Percentiles rank a stretch among this genome's conserved stretches.
Evolutionary conservation across 2,797 vertebrate species (phyloP).

Genomic region (Lagodon rhomboides): DNA sequence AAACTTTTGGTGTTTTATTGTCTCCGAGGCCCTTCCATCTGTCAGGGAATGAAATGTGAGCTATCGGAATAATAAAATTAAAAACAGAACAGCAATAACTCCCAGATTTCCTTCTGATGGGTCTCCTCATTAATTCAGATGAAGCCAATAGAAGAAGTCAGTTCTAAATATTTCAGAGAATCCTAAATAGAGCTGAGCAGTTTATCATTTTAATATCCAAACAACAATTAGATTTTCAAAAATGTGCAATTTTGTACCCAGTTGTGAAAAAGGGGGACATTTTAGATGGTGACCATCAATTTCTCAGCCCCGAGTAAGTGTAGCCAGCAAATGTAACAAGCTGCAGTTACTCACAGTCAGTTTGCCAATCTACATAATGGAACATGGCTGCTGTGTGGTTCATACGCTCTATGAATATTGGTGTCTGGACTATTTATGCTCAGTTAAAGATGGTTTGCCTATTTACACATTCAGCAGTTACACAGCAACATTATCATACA

Average conservation of each 20-base stretch:
- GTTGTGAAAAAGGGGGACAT: background rate
- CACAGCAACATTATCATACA: background rate
- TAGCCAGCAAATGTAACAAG: background rate
- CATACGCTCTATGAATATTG: too few species aligned
- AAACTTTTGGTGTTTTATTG: slow-evolving; percentile 36
- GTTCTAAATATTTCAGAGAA: background rate
- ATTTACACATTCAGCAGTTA: too few species aligned
- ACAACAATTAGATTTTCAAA: background rate
- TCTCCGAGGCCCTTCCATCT: slow-evolving; percentile 34
- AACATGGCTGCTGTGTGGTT: too few species aligned
- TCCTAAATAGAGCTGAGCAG: background rate
- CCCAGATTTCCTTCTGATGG: background rate
- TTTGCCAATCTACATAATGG: too few species aligned
- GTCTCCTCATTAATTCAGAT: background rate
- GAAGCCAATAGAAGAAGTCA: background rate
- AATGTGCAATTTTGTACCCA: background rate
- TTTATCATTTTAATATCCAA: background rate
- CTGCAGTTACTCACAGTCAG: too few species aligned
- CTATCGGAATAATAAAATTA: slow-evolving; percentile 24
- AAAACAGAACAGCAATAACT: slow-evolving; percentile 15
- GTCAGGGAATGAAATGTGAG: slow-evolving; percentile 26
- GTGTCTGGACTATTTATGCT: too few species aligned
- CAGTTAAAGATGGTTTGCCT: too few species aligned
- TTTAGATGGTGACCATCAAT: background rate
- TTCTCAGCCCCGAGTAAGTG: background rate